Base-by-base conservation (phyloP, 2,113 vertebrate genomes). In the Spea multiplicata region DNA sequence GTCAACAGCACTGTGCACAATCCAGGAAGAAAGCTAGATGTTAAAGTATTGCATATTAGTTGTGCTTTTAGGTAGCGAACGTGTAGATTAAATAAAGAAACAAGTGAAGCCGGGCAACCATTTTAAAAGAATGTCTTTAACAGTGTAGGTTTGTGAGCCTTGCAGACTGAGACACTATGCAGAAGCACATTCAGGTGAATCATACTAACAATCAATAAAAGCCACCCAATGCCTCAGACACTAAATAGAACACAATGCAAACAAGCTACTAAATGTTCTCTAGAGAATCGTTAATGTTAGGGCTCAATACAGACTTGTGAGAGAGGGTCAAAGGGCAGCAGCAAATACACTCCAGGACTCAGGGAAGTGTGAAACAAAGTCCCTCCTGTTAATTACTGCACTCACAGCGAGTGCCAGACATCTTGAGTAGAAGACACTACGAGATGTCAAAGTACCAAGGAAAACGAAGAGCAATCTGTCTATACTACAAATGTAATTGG, bases 171-270 rank as follows among this genome's bases (percentile, higher is more conserved):
- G 10, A 84, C 59, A 75, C 85, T 81, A 70, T 76, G 70, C 71
- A 78, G 80, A 82, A 78, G 66, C 14, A 55, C 75, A 71, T 77
- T 71, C 16, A 48, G 81, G 74, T 74, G 73, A 85, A 85, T 71
- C 76, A 74, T 78, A 82, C 65, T 76, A 81, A 62, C 73, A 85
- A 81, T 83, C 84, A 85, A 82, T 80, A 82, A 83, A 84, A 80
- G 74, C 65, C 74, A 80, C 44, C 55, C 13, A 59, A 82, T 81
- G 75, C 82, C 83, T 84, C 77, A 70, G 83, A 86, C 76, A 59
- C 75, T 66, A 85, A 84, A 45, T 73, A 81, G 83, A 85, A 83
- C 66, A 71, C 30, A 8, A 4, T 57, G 77, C 83, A 85, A 87
- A 86, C 81, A 71, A 66, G 81, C 61, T 52, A 67, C 83, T 74